Conservation (phyloP, 2,113 vertebrate species). For the Arvicanthis niloticus region DNA sequence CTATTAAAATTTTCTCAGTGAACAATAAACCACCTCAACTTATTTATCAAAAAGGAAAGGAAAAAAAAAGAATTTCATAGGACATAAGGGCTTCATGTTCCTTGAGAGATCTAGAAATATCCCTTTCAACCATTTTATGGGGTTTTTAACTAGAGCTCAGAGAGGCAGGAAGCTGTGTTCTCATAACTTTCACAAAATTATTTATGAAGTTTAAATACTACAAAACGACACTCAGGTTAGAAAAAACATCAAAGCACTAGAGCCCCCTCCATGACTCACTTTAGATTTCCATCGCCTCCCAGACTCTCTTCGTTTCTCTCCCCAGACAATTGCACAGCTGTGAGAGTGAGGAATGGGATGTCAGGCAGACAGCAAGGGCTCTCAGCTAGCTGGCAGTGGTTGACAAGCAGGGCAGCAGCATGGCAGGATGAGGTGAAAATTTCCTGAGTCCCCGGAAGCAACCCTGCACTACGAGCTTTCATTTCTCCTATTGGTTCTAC, state of each 20-base stretch:
- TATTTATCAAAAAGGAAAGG: background rate
- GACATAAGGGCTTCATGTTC: slow-evolving; percentile 20
- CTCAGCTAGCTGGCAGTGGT: background rate
- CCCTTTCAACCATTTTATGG: slow-evolving; percentile 24
- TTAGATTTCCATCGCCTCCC: background rate
- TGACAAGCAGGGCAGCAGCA: background rate
- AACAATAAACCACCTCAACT: background rate
- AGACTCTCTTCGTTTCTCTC: background rate
- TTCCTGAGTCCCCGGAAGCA: background rate
- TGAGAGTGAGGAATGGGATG: slow-evolving; percentile 35
- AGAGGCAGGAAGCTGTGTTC: slow-evolving; percentile 39
- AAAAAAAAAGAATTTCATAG: slow-evolving; percentile 52
- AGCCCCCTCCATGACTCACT: background rate
- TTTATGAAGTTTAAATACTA: slow-evolving; percentile 12
- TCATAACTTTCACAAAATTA: slow-evolving; percentile 19
- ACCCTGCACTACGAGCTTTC: background rate
- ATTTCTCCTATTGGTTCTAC: background rate
- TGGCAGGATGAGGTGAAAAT: background rate
- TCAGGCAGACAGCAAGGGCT: background rate
- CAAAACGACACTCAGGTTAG: slow-evolving; percentile 60
- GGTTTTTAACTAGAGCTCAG: slow-evolving; percentile 45
- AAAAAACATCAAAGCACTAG: slow-evolving; percentile 50
- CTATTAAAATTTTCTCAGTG: background rate
- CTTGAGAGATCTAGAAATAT: slow-evolving; percentile 42
- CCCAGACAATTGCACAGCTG: background rate